phyloP scores from a whole-genome alignment of 2,797 vertebrate species.

The Syngnathus acus region DNA sequence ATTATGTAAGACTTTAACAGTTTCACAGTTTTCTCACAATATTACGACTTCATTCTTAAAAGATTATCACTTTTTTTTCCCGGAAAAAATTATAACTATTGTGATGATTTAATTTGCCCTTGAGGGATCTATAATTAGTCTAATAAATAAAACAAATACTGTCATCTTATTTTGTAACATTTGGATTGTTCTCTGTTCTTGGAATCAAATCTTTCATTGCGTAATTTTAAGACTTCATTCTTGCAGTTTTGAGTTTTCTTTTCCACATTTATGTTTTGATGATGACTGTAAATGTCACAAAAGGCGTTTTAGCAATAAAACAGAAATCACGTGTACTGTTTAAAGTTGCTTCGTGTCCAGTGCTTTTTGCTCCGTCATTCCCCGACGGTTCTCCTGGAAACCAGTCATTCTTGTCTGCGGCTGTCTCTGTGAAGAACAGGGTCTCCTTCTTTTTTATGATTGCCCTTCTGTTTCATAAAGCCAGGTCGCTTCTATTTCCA shows the following conservation, averaged over 20 bases:
- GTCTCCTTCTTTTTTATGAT: slow-evolving; percentile 32
- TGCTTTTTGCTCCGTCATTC: slow-evolving; percentile 48
- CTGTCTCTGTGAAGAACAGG: slow-evolving; percentile 28
- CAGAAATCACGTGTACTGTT: slow-evolving; percentile 23
- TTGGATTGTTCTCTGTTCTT: not conserved
- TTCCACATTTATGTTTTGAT: not conserved
- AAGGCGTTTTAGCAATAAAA: not conserved
- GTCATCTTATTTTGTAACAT: not conserved
- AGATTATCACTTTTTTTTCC: not conserved
- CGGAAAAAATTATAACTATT: not conserved
- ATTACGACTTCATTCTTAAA: not conserved
- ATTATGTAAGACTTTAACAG: not conserved
- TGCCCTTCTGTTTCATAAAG: slow-evolving; percentile 38
- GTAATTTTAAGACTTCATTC: not conserved
- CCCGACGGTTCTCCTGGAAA: slow-evolving; percentile 50
- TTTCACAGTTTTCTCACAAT: not conserved
- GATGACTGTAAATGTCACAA: not conserved
- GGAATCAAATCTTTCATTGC: not conserved
- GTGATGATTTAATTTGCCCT: not conserved
- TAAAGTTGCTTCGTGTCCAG: slow-evolving; percentile 31
- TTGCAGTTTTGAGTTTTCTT: not conserved
- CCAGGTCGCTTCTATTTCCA: slow-evolving; percentile 26
- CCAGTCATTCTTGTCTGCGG: slow-evolving; percentile 43
- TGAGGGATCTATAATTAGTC: not conserved
- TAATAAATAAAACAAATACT: not conserved